phyloP scores from a whole-genome alignment of 2,888 invertebrate genomes.

The Protodeltote pygarga region DNA sequence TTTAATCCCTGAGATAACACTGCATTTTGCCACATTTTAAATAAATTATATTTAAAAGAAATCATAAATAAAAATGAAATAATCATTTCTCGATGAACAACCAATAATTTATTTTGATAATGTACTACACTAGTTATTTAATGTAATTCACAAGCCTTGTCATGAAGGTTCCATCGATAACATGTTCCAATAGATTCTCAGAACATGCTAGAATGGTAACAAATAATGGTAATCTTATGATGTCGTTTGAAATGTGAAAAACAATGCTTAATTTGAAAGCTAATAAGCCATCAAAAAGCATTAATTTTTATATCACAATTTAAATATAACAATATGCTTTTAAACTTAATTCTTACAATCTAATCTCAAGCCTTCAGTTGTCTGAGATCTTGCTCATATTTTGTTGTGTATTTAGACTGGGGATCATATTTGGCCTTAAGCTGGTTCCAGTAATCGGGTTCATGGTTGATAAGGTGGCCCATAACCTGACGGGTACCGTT shows the following conservation, averaged over 20 bases:
- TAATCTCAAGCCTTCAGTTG: conserved; percentile 10
- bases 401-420: conserved; percentile 49
- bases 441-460: conserved; percentile 59
- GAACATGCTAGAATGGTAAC: not conserved
- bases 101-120: conserved; percentile 24
- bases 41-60: too few species aligned
- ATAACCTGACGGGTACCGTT: conserved; percentile 60
- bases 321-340: too few species aligned
- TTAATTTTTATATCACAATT: too few species aligned
- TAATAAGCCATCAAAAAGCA: not conserved
- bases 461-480: conserved; percentile 63
- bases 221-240: not conserved
- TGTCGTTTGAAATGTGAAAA: not conserved
- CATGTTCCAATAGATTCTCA: not conserved
- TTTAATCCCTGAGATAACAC: too few species aligned
- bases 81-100: conserved; percentile 1
- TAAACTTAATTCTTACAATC: not conserved
- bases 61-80: conserved; percentile 9
- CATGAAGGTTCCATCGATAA: not conserved
- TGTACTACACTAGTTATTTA: conserved; percentile 20
- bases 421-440: conserved; percentile 71
- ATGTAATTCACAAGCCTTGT: conserved; percentile 43
- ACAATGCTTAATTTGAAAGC: not conserved
- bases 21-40: too few species aligned
- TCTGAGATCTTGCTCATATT: conserved; percentile 32